phyloP scores from a whole-genome alignment of 2,888 invertebrate genomes.

The Latrodectus hesperus region DNA sequence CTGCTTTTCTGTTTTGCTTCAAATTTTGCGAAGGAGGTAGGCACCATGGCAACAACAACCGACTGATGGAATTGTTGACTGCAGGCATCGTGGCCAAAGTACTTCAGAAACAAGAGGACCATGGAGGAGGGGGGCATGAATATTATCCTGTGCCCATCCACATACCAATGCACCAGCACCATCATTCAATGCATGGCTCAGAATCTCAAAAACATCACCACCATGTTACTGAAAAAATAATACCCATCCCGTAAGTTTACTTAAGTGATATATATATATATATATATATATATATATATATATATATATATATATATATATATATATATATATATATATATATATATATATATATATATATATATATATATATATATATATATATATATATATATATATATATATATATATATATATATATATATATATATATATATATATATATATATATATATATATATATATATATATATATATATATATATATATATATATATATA shows the following conservation, averaged over 20 bases:
- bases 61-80: slow-evolving; percentile 54
- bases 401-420: no score
- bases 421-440: no score
- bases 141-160: slow-evolving; percentile 50
- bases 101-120: slow-evolving; percentile 52
- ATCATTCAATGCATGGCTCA: neutral
- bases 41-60: slow-evolving; percentile 24
- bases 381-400: no score
- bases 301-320: no score
- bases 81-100: slow-evolving; percentile 65
- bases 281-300: no score
- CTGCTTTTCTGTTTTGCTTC: neutral
- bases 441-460: no score
- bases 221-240: slow-evolving; percentile 63
- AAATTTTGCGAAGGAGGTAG: neutral
- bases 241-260: slow-evolving; percentile 66
- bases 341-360: no score
- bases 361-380: no score
- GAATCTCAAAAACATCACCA: slow-evolving; percentile 8
- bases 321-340: no score
- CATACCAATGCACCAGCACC: slow-evolving; percentile 18
- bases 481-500: no score
- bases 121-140: slow-evolving; percentile 18
- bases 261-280: neutral
- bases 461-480: no score